Conservation (phyloP, 2,888 invertebrate genomes). For the Pachymerium ferrugineum region DNA sequence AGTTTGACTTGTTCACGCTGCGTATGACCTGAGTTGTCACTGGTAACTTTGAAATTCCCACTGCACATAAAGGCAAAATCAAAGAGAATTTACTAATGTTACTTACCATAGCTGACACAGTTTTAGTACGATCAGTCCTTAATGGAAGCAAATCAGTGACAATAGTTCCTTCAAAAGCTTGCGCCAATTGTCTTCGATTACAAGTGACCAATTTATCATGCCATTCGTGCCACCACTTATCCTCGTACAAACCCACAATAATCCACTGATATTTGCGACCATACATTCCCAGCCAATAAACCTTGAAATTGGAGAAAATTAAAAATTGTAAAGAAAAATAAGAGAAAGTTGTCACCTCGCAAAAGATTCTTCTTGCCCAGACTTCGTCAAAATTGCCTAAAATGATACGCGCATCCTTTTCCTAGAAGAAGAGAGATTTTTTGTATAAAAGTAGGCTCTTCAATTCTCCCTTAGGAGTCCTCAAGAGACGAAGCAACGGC, state of each 20-base stretch:
- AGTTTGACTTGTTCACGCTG: too few relatives aligned
- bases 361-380: conserved; percentile 66
- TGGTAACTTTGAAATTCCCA: too few relatives aligned
- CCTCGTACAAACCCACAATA: conserved; percentile 52
- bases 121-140: conserved; percentile 51
- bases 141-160: conserved; percentile 80
- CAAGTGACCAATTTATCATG: conserved; percentile 49
- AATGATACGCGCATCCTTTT: conserved; percentile 89
- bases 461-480: neutral
- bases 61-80: too few relatives aligned
- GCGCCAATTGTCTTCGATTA: conserved; percentile 63
- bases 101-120: neutral
- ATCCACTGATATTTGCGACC: conserved; percentile 94
- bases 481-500: neutral
- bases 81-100: neutral
- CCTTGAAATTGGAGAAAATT: conserved; percentile 31
- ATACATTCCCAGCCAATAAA: conserved; percentile 55
- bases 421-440: conserved; percentile 43
- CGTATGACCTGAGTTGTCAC: too few relatives aligned
- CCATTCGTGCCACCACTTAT: conserved; percentile 35
- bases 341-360: conserved; percentile 31
- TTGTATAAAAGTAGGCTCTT: neutral
- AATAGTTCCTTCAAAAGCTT: conserved; percentile 79
- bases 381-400: conserved; percentile 92
- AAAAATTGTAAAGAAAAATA: neutral